Percentiles rank a stretch among this genome's conserved stretches.
These are phyloP conservation scores for Cotesia congregata DNA, from an alignment of 2,888 invertebrate genomes.

Conservation along the genomic window DNA sequence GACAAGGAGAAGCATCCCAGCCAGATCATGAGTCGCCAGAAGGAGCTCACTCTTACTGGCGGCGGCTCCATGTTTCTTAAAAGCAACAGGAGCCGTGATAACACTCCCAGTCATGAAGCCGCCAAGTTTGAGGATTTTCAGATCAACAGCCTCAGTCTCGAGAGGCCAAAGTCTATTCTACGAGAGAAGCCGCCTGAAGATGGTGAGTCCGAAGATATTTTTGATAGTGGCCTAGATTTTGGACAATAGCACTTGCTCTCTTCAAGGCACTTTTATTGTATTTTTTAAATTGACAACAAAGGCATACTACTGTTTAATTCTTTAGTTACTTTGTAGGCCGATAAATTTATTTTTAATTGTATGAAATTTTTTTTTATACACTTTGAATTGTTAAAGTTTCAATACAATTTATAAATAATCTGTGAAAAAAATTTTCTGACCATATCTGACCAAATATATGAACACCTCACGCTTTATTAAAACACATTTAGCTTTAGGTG, in stretches of 20 bases:
- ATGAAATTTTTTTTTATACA: too few species aligned
- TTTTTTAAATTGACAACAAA: background rate
- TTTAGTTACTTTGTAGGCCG: background rate
- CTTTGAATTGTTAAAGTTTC: too few species aligned
- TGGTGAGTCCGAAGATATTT: slow-evolving; percentile 55
- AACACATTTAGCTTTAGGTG: too few species aligned
- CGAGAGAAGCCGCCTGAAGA: slow-evolving; percentile 65
- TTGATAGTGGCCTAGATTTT: background rate
- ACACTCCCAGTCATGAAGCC: slow-evolving; percentile 62
- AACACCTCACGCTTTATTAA: too few species aligned
- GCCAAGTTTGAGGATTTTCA: slow-evolving; percentile 58
- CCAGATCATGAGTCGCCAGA: slow-evolving; percentile 66
- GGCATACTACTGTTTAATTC: background rate
- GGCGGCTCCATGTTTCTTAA: slow-evolving; percentile 79
- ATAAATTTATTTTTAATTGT: too few species aligned
- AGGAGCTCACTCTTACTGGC: slow-evolving; percentile 69
- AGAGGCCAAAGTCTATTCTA: slow-evolving; percentile 66
- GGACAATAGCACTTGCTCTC: background rate
- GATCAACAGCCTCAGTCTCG: slow-evolving; percentile 42
- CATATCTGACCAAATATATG: too few species aligned
- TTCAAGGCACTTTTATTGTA: background rate
- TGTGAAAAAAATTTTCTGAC: too few species aligned
- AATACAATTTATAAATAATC: too few species aligned
- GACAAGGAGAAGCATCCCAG: slow-evolving; percentile 69
- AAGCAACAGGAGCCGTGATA: slow-evolving; percentile 65